Conservation (phyloP, 2,888 invertebrate genomes). For the Leptarthrus brevirostris region DNA sequence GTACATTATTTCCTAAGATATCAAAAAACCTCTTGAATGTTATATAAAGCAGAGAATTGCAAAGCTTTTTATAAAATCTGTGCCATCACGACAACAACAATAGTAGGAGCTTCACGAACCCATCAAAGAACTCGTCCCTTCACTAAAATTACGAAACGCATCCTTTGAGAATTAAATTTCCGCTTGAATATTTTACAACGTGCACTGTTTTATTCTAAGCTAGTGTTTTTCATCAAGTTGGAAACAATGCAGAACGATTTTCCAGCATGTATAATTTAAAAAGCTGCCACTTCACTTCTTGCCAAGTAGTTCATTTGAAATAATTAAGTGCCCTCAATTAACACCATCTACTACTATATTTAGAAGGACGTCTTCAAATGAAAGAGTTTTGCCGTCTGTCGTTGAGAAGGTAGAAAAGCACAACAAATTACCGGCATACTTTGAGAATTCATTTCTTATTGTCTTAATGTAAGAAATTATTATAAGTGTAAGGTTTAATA, state of each 20-base stretch:
- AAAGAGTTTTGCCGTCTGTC: neutral
- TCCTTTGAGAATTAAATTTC: slow-evolving; percentile 1
- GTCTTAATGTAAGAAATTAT: too few relatives aligned
- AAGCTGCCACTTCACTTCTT: neutral
- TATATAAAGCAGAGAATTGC: too few relatives aligned
- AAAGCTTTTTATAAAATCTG: too few relatives aligned
- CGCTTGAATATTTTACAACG: neutral
- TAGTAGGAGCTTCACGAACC: too few relatives aligned
- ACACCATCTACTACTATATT: neutral
- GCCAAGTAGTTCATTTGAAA: neutral
- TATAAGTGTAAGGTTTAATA: too few relatives aligned
- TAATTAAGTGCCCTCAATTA: neutral
- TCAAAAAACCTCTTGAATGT: too few relatives aligned
- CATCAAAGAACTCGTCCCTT: too few relatives aligned
- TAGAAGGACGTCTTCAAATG: neutral
- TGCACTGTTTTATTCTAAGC: neutral
- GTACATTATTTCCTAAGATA: too few relatives aligned
- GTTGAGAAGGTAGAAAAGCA: neutral
- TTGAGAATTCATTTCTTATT: too few relatives aligned
- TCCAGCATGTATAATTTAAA: neutral
- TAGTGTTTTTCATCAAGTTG: too few relatives aligned
- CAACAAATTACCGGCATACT: too few relatives aligned
- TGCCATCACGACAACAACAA: too few relatives aligned
- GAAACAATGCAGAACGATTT: neutral
- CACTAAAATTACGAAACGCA: neutral